These are phyloP conservation scores for Ramazzottius varieornatus DNA, from an alignment of 2,888 invertebrate species.

Conservation along the genomic window DNA sequence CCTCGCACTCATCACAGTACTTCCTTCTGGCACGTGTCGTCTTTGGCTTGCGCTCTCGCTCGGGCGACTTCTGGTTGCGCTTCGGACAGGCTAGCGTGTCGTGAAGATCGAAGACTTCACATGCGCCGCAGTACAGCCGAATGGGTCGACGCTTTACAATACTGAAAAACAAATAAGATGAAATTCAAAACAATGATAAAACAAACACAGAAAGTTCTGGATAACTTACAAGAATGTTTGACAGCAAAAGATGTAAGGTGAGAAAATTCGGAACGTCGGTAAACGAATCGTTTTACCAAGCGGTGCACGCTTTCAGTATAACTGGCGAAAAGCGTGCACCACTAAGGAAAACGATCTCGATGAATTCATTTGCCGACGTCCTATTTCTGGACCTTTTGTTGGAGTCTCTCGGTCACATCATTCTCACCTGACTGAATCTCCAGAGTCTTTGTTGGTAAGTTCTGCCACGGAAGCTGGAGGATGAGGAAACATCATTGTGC, in stretches of 20 bases:
- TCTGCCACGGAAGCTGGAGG: no score
- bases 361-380: no score
- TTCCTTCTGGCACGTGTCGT: conserved; percentile 13
- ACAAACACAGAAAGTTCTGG: background rate
- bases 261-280: no score
- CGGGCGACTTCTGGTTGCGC: background rate
- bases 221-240: background rate
- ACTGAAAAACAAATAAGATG: background rate
- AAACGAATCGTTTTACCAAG: no score
- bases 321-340: no score
- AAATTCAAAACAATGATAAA: background rate
- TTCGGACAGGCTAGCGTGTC: conserved; percentile 27
- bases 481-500: background rate
- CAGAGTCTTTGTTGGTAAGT: no score
- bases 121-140: conserved; percentile 26
- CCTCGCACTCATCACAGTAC: conserved; percentile 28
- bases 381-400: no score
- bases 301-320: no score
- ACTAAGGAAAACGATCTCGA: no score
- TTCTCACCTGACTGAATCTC: no score
- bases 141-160: conserved; percentile 13
- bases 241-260: background rate
- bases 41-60: conserved; percentile 6
- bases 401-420: no score
- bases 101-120: conserved; percentile 26